Evolutionary conservation across 1,140 invertebrate species (phyloP).

Genomic region (Pteromalus puparum): DNA sequence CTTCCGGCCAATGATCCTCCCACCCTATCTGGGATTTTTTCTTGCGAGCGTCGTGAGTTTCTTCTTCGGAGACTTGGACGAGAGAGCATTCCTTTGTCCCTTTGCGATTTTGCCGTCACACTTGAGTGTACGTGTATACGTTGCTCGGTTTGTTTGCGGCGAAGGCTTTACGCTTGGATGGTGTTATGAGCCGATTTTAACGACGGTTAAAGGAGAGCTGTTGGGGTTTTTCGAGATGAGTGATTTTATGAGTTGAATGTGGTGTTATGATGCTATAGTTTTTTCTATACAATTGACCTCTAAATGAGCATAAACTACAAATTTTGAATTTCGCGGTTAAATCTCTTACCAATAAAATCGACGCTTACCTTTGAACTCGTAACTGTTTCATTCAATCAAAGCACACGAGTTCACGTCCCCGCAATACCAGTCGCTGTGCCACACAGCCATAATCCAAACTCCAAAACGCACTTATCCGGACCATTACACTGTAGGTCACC

Average conservation of each 20-base stretch:
- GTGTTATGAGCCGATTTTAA: constrained; percentile 4
- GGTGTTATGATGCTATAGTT: no score
- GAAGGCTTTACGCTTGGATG: not conserved
- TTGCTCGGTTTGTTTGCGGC: constrained; percentile 6
- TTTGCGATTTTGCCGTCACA: not conserved
- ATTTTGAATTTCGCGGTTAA: no score
- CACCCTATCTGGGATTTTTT: constrained; percentile 2
- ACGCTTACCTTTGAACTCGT: no score
- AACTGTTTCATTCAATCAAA: no score
- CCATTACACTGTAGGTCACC: not conserved
- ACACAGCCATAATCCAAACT: not conserved
- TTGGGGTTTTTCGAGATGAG: no score
- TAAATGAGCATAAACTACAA: no score
- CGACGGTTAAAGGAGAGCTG: not conserved
- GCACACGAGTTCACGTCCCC: no score
- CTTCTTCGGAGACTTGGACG: not conserved
- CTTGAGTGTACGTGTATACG: not conserved
- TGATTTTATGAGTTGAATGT: no score
- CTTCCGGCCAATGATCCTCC: not conserved
- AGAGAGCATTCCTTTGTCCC: not conserved
- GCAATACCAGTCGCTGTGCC: not conserved
- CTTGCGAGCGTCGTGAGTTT: not conserved
- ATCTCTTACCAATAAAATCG: no score
- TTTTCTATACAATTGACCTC: no score
- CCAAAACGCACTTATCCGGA: not conserved